A percentile compares a stretch with the other conserved stretches of the same genome.
phyloP scores from a whole-genome alignment of 2,888 invertebrate species.

The Lottia scabra region DNA sequence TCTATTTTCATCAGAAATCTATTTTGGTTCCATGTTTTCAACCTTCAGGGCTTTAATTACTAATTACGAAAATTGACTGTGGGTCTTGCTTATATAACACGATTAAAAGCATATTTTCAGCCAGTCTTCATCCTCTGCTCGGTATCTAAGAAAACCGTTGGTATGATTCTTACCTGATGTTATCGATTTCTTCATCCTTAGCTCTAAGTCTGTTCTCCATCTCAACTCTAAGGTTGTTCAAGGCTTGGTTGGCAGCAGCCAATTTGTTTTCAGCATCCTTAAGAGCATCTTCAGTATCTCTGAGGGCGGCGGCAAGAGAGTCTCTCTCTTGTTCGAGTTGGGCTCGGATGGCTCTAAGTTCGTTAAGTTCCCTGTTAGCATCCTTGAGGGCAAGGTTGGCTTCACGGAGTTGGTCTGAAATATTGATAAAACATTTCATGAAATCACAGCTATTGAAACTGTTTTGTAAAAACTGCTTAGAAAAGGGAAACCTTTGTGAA shows the following conservation, averaged over 20 bases:
- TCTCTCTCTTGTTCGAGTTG: conserved; percentile 99
- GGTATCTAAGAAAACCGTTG: too few species aligned
- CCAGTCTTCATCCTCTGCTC: too few species aligned
- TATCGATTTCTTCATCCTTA: conserved; percentile 99
- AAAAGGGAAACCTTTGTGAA: too few species aligned
- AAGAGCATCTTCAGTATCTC: conserved; percentile 96
- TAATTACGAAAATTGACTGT: too few species aligned
- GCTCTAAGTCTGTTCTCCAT: conserved; percentile 96
- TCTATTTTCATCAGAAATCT: too few species aligned
- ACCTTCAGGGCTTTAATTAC: too few species aligned
- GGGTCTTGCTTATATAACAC: too few species aligned
- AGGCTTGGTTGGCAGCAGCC: conserved; percentile 82
- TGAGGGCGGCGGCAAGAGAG: conserved; percentile 96
- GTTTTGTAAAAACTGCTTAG: too few species aligned
- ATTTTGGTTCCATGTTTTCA: too few species aligned
- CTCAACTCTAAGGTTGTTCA: conserved; percentile 94
- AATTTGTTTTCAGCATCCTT: conserved; percentile 94
- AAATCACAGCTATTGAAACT: too few species aligned
- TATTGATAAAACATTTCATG: too few species aligned
- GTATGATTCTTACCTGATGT: conserved; percentile 89
- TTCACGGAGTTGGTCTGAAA: conserved; percentile 92
- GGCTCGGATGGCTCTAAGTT: conserved; percentile 90
- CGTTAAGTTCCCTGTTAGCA: conserved; percentile 91
- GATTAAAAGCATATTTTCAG: too few species aligned
- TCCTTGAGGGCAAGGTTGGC: conserved; percentile 93